Percentiles rank a stretch among this genome's conserved stretches.
Conservation (phyloP, 2,113 vertebrate species). For the Trogon surrucura region DNA sequence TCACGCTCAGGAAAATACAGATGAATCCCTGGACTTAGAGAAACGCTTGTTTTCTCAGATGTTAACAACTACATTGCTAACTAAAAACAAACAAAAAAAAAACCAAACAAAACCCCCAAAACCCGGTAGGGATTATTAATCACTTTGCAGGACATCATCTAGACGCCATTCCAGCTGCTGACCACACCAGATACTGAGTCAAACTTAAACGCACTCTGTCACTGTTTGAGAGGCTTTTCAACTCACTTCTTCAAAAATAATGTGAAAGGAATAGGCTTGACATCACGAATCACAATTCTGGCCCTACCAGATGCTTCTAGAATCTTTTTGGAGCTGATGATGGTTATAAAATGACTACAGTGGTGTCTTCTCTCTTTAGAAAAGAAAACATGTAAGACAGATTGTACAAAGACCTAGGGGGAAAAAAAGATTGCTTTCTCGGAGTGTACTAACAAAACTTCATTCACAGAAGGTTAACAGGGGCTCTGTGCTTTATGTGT, state of each 20-base stretch:
- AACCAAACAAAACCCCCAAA: not conserved
- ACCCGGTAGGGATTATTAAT: not conserved
- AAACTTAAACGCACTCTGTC: not conserved
- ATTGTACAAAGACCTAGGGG: not conserved
- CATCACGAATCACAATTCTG: not conserved
- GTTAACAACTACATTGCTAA: not conserved
- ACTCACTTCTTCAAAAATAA: not conserved
- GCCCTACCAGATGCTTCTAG: not conserved
- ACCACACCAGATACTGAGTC: not conserved
- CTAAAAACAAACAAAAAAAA: not conserved
- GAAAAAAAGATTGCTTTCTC: not conserved
- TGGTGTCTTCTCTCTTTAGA: not conserved
- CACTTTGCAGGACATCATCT: not conserved
- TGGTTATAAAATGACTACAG: not conserved
- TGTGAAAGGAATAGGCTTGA: not conserved
- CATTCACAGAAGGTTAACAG: conserved; percentile 25
- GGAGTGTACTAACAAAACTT: not conserved
- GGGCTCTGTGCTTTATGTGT: not conserved
- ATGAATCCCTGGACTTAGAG: not conserved
- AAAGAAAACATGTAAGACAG: not conserved
- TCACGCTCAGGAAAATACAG: not conserved
- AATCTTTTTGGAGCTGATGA: not conserved
- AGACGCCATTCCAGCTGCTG: not conserved
- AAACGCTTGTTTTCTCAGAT: not conserved
- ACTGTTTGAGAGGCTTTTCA: not conserved